Percentiles rank a stretch among this genome's conserved stretches.
phyloP scores from a whole-genome alignment of 2,888 invertebrate species.

The Pseudoips prasinana region DNA sequence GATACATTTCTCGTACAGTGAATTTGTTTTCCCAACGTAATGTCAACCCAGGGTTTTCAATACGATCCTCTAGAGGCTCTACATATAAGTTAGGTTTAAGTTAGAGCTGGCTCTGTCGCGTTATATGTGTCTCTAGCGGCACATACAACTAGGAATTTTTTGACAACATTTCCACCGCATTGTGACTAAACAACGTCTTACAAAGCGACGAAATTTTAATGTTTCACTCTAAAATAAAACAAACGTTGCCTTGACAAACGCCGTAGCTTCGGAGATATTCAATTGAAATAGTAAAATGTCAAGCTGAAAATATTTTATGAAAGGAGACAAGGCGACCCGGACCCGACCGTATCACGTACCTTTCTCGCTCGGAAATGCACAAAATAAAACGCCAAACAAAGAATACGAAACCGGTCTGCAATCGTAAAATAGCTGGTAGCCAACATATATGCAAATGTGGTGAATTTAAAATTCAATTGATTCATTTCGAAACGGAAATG shows the following conservation, averaged over 20 bases:
- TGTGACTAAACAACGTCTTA: slow-evolving; percentile 10
- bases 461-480: slow-evolving; percentile 60
- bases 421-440: slow-evolving; percentile 61
- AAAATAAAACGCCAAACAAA: slow-evolving; percentile 67
- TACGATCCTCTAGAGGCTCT: slow-evolving; percentile 51
- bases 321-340: slow-evolving; percentile 41
- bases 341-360: slow-evolving; percentile 59
- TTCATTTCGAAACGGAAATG: slow-evolving; percentile 45
- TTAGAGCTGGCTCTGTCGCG: slow-evolving; percentile 54
- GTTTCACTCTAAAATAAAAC: slow-evolving; percentile 7
- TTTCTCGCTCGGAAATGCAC: slow-evolving; percentile 58
- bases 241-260: slow-evolving; percentile 17
- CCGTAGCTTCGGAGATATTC: slow-evolving; percentile 33
- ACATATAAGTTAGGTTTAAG: slow-evolving; percentile 67
- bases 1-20: slow-evolving; percentile 23
- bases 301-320: slow-evolving; percentile 68
- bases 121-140: slow-evolving; percentile 60
- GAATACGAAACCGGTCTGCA: slow-evolving; percentile 58
- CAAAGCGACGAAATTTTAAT: slow-evolving; percentile 10
- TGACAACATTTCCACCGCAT: slow-evolving; percentile 39
- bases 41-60: slow-evolving; percentile 52
- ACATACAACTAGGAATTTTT: slow-evolving; percentile 49
- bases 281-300: slow-evolving; percentile 61
- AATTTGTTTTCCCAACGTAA: slow-evolving; percentile 49
- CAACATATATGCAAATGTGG: slow-evolving; percentile 52